Conservation (phyloP, 1,140 invertebrate species). For the Thaumatotibia leucotreta region DNA sequence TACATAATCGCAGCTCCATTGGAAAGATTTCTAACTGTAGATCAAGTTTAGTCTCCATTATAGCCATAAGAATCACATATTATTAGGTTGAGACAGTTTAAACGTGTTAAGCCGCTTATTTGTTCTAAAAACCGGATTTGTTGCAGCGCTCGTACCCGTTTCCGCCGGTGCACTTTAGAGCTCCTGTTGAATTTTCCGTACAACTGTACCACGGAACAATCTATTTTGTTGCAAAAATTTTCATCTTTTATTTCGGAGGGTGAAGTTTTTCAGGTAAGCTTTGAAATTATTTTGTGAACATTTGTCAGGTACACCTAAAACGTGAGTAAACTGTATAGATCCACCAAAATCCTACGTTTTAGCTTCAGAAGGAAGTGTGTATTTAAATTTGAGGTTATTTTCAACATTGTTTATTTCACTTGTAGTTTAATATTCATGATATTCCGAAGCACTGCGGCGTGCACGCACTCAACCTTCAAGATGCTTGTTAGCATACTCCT, state of each 20-base stretch:
- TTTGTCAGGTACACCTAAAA: no score
- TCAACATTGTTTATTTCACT: not conserved
- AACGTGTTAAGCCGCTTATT: no score
- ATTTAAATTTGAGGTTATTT: not conserved
- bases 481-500: constrained; percentile 1
- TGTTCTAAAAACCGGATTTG: constrained; percentile 15
- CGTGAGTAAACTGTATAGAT: no score
- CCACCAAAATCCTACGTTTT: no score
- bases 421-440: not conserved
- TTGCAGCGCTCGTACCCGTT: constrained; percentile 47
- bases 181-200: constrained; percentile 30
- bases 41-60: no score
- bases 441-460: not conserved
- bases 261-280: constrained; percentile 54
- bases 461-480: not conserved
- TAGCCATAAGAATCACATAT: no score
- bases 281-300: not conserved
- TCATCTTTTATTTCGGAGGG: constrained; percentile 61
- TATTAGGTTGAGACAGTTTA: no score
- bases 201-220: constrained; percentile 40
- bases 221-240: constrained; percentile 52
- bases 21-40: no score
- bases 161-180: constrained; percentile 52
- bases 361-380: no score
- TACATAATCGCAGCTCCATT: no score